Conservation (phyloP, 2,888 invertebrate species). For the Philopedon plagiatum region DNA sequence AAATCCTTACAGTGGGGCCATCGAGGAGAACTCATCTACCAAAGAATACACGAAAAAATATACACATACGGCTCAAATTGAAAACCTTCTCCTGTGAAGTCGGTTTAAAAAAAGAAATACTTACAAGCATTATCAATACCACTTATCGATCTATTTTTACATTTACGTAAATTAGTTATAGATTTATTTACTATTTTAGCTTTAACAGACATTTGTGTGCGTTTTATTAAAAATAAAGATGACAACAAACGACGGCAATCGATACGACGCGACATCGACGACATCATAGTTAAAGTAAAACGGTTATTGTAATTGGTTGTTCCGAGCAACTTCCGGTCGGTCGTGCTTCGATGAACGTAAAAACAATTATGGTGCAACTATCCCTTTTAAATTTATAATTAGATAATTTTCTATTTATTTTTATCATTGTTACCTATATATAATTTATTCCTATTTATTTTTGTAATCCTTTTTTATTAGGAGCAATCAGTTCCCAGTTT, state of each 20-base stretch:
- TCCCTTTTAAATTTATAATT: neutral
- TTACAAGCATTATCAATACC: neutral
- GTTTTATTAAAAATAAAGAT: conserved; percentile 9
- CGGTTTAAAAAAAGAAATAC: neutral
- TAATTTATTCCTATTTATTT: no score
- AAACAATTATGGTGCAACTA: neutral
- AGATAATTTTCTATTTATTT: no score
- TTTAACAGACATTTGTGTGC: neutral
- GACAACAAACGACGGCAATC: neutral
- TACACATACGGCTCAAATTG: no score
- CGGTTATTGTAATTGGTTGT: neutral
- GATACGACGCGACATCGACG: no score
- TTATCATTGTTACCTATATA: no score
- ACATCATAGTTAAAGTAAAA: no score
- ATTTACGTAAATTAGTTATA: neutral
- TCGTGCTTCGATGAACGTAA: neutral
- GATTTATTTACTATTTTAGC: neutral
- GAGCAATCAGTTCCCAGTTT: no score
- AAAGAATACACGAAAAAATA: no score
- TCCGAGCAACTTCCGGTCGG: neutral
- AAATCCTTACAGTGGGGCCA: no score
- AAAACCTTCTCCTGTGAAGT: neutral
- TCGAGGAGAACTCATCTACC: no score
- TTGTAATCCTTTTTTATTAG: no score
- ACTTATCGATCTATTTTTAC: neutral